Conservation (phyloP, 2,888 invertebrate species). For the Eucera pruinosa region DNA sequence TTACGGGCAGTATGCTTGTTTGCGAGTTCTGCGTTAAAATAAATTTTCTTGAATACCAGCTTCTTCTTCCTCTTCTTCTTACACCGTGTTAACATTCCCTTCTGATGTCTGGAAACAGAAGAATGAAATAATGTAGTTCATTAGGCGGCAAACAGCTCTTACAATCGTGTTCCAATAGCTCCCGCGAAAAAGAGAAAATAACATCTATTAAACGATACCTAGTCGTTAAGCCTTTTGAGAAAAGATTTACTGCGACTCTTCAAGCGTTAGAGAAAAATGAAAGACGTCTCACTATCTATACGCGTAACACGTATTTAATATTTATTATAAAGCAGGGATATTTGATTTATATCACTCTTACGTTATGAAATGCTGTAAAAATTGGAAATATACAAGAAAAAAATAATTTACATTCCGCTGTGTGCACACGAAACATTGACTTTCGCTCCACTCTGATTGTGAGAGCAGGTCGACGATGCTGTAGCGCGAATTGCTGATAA, state of each 20-base stretch:
- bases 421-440: constrained; percentile 31
- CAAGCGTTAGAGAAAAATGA: neutral
- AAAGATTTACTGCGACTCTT: neutral
- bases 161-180: constrained; percentile 7
- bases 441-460: constrained; percentile 31
- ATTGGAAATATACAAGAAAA: neutral
- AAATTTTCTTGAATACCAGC: constrained; percentile 38
- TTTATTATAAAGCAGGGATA: neutral
- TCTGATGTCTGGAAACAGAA: constrained; percentile 39
- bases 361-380: neutral
- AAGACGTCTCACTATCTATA: too few relatives aligned
- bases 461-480: constrained; percentile 37
- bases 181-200: neutral
- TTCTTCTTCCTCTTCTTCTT: constrained; percentile 33
- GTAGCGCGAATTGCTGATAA: constrained; percentile 58
- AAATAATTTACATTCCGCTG: constrained; percentile 20
- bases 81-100: constrained; percentile 45
- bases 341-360: neutral
- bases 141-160: constrained; percentile 18
- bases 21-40: constrained; percentile 40
- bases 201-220: constrained; percentile 7
- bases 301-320: too few relatives aligned
- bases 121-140: constrained; percentile 40
- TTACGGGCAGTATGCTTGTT: constrained; percentile 35
- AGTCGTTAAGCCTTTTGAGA: neutral